These are phyloP conservation scores for Drosophila siamana DNA, from an alignment of 2,888 invertebrate species.

Conservation along the genomic window DNA sequence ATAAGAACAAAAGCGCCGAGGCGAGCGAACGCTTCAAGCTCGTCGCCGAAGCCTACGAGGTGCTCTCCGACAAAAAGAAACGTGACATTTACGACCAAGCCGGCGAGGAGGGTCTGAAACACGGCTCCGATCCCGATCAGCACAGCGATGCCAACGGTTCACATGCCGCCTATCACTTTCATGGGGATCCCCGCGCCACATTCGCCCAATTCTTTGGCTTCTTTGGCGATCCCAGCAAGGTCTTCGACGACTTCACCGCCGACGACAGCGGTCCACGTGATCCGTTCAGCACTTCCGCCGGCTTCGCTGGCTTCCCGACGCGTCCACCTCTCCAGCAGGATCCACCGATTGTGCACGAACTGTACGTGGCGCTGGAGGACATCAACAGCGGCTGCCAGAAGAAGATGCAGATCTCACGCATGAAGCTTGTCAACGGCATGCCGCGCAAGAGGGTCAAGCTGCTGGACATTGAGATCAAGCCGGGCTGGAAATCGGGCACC, in stretches of 20 bases:
- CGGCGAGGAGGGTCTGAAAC: conserved; percentile 96
- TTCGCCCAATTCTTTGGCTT: conserved; percentile 99
- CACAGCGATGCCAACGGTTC: conserved; percentile 86
- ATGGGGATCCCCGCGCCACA: conserved; percentile 97
- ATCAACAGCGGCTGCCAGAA: conserved; percentile 96
- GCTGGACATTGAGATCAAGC: conserved; percentile 95
- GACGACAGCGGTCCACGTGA: conserved; percentile 87
- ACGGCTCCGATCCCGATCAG: conserved; percentile 87
- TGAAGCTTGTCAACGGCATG: conserved; percentile 91
- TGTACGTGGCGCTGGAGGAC: conserved; percentile 96
- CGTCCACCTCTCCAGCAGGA: conserved; percentile 86
- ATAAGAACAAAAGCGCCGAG: conserved; percentile 96
- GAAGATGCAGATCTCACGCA: conserved; percentile 98
- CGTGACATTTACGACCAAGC: conserved; percentile 96
- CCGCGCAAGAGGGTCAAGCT: conserved; percentile 96
- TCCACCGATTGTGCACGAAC: conserved; percentile 95
- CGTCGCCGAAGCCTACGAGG: conserved; percentile 98
- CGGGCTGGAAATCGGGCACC: conserved; percentile 98
- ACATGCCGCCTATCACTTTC: conserved; percentile 90
- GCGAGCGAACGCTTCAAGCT: conserved; percentile 98
- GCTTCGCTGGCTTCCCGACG: not conserved
- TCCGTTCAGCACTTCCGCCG: not conserved
- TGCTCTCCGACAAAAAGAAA: conserved; percentile 97
- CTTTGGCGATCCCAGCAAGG: conserved; percentile 94
- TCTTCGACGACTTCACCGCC: conserved; percentile 91